Percentiles rank a stretch among this genome's conserved stretches.
Conservation (phyloP, 2,113 vertebrate genomes). For the Ceyx cyanopectus region DNA sequence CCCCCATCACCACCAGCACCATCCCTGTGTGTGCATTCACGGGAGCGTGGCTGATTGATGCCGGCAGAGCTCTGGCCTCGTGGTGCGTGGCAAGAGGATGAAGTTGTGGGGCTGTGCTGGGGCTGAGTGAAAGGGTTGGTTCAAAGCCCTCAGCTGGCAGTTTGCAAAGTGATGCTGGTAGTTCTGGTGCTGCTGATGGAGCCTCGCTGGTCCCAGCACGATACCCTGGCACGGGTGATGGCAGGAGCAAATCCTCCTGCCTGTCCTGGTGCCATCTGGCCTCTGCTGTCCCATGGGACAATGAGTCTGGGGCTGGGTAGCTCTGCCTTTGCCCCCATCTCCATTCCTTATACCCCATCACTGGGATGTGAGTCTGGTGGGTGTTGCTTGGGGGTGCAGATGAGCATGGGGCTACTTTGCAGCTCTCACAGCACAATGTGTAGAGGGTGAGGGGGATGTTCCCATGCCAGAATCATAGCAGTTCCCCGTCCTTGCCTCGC, state of each 20-base stretch:
- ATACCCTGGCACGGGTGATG: rapidly evolving
- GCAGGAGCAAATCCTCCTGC: background rate
- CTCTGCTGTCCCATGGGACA: background rate
- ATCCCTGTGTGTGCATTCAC: rapidly evolving
- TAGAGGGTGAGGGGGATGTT: background rate
- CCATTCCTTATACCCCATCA: background rate
- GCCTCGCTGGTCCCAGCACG: rapidly evolving
- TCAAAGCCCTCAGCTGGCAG: rapidly evolving
- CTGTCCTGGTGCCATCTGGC: rapidly evolving
- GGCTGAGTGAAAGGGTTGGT: background rate
- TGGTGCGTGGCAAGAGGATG: background rate
- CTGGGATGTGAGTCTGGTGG: background rate
- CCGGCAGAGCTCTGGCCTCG: background rate
- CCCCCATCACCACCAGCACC: too few species aligned
- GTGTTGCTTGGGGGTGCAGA: background rate
- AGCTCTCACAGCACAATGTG: rapidly evolving
- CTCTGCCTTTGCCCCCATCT: background rate
- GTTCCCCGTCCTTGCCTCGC: background rate
- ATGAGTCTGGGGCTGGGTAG: rapidly evolving
- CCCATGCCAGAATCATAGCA: rapidly evolving
- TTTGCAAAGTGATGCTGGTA: rapidly evolving
- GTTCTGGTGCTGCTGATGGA: rapidly evolving
- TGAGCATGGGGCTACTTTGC: background rate
- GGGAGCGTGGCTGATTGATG: background rate
- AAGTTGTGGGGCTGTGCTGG: background rate